Conservation (phyloP, 1,140 invertebrate genomes). For the Armadillidium nasatum region DNA sequence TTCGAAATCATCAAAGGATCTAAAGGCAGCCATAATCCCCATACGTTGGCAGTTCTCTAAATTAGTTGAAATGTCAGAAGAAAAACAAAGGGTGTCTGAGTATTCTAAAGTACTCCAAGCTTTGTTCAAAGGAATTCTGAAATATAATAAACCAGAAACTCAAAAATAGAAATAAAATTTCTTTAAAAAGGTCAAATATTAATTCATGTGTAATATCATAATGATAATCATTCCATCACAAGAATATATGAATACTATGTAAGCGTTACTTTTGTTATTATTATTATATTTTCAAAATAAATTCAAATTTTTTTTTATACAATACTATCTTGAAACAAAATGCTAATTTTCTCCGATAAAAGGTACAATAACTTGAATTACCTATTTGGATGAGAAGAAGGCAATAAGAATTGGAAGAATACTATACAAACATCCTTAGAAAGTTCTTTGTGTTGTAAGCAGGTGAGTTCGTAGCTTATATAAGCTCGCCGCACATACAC, state of each 20-base stretch:
- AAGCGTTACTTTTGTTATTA: slow-evolving; percentile 40
- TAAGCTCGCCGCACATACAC: slow-evolving; percentile 93
- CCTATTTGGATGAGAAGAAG: slow-evolving; percentile 88
- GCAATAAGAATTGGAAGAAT: slow-evolving; percentile 91
- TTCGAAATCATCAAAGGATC: slow-evolving; percentile 79
- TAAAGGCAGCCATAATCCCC: slow-evolving; percentile 88
- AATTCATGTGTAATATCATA: slow-evolving; percentile 7
- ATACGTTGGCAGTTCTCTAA: slow-evolving; percentile 62
- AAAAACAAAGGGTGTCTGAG: slow-evolving; percentile 43
- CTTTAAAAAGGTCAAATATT: too few relatives aligned
- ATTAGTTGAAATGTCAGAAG: slow-evolving; percentile 46
- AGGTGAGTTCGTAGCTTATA: slow-evolving; percentile 88
- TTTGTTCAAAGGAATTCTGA: slow-evolving; percentile 58
- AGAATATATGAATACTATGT: too few relatives aligned
- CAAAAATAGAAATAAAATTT: too few relatives aligned
- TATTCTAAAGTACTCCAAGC: slow-evolving; percentile 43
- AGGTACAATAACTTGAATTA: too few relatives aligned
- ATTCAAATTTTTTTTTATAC: too few relatives aligned
- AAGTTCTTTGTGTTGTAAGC: slow-evolving; percentile 81
- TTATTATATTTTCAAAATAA: too few relatives aligned
- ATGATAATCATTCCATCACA: neutral
- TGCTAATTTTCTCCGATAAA: too few relatives aligned
- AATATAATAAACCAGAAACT: too few relatives aligned
- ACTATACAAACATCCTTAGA: slow-evolving; percentile 77
- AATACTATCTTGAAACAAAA: too few relatives aligned